phyloP scores from a whole-genome alignment of 92 coral and sea anemone species.

The Micromussa lordhowensis region DNA sequence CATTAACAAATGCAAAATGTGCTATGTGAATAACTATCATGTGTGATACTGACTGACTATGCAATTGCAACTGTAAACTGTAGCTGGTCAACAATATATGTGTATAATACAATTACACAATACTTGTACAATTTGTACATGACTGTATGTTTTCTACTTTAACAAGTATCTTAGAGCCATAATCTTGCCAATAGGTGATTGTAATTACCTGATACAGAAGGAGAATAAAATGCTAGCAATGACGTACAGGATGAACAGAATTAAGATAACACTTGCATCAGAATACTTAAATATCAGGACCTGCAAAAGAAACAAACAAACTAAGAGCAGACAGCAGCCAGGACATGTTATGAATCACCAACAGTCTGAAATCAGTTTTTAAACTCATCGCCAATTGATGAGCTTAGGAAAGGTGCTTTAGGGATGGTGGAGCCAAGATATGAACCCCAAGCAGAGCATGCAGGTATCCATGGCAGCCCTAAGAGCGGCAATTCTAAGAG shows the following conservation, averaged over 20 bases:
- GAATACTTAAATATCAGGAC: constrained; percentile 85
- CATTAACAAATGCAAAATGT: neutral
- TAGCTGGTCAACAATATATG: neutral
- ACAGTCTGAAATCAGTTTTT: neutral
- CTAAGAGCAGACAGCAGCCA: neutral
- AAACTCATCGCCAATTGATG: too few relatives aligned
- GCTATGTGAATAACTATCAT: neutral
- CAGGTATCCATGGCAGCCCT: too few relatives aligned
- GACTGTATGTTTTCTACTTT: neutral
- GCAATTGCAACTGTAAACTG: neutral
- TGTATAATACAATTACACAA: too few relatives aligned
- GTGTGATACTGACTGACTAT: neutral
- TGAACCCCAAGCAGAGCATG: too few relatives aligned
- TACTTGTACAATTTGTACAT: too few relatives aligned
- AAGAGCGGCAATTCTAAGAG: too few relatives aligned
- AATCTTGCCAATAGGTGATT: too few relatives aligned
- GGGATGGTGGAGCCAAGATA: too few relatives aligned
- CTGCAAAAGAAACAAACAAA: constrained; percentile 34
- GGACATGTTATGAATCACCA: neutral
- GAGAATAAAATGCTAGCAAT: constrained; percentile 79
- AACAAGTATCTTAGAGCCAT: too few relatives aligned
- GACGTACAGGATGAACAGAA: constrained; percentile 78
- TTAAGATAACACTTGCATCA: constrained; percentile 74
- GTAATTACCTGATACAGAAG: constrained; percentile 81
- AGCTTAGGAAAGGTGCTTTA: too few relatives aligned